phyloP scores from a whole-genome alignment of 2,113 vertebrate genomes.

The Ardeotis arabs region DNA sequence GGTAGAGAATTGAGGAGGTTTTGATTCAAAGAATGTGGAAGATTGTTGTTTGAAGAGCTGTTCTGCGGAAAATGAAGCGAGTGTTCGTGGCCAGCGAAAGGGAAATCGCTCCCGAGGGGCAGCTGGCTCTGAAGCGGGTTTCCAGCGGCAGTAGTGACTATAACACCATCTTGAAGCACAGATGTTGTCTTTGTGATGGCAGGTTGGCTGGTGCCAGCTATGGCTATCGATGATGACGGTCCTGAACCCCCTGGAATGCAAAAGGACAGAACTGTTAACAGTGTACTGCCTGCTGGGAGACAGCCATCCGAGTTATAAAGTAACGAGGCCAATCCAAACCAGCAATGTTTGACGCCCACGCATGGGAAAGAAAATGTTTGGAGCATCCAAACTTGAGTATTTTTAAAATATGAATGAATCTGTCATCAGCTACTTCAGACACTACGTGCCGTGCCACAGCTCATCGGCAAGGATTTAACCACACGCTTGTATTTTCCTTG shows the following conservation, averaged over 20 bases:
- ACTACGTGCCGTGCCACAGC: not conserved
- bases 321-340: not conserved
- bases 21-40: constrained; percentile 79
- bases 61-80: constrained; percentile 80
- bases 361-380: not conserved
- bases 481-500: not conserved
- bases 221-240: constrained; percentile 77
- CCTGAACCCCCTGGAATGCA: constrained; percentile 68
- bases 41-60: constrained; percentile 79
- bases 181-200: constrained; percentile 86
- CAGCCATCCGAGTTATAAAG: not conserved
- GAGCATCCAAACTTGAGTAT: not conserved
- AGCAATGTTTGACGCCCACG: rapidly evolving
- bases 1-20: constrained; percentile 83
- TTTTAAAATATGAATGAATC: not conserved
- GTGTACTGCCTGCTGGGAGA: not conserved
- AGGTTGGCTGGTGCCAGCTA: constrained; percentile 82
- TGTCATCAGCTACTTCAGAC: not conserved
- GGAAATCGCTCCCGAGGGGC: constrained; percentile 78
- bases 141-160: constrained; percentile 82
- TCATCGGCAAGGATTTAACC: rapidly evolving
- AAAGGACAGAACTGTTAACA: not conserved
- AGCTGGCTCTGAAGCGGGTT: constrained; percentile 79
- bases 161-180: constrained; percentile 83
- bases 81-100: constrained; percentile 79